Evolutionary conservation across 2,888 invertebrate species (phyloP).

Genomic region (Drosophila fungiperda): DNA sequence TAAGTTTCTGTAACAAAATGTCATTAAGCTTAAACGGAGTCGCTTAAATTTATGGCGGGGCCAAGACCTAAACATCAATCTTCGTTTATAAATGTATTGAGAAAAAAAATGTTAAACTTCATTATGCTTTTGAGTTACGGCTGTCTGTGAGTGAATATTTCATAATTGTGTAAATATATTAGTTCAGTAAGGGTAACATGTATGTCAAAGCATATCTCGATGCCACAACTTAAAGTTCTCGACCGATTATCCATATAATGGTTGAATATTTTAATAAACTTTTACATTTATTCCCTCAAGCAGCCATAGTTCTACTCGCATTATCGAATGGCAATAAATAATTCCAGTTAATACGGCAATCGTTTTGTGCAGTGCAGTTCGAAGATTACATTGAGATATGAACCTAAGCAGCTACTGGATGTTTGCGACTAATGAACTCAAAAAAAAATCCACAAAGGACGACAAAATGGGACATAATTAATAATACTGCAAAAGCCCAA

Average conservation of each 20-base stretch:
- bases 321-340: conserved; percentile 14
- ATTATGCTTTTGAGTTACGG: not conserved
- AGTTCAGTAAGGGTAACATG: not conserved
- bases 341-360: conserved; percentile 30
- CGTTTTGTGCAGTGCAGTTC: conserved; percentile 22
- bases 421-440: conserved; percentile 17
- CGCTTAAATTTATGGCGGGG: conserved; percentile 59
- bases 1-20: conserved; percentile 67
- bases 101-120: not conserved
- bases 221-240: not conserved
- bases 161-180: not conserved
- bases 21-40: conserved; percentile 59
- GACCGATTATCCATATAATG: not conserved
- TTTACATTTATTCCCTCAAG: not conserved
- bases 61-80: not conserved
- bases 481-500: not conserved
- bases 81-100: not conserved
- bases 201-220: not conserved
- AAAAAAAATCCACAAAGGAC: conserved; percentile 1
- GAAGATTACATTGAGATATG: conserved; percentile 12
- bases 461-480: conserved; percentile 1
- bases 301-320: not conserved
- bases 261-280: not conserved
- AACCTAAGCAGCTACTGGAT: conserved; percentile 31
- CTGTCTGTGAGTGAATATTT: not conserved